Percentiles rank a stretch among this genome's conserved stretches.
Conservation (phyloP, 2,888 invertebrate genomes). For the Buathra laborator region DNA sequence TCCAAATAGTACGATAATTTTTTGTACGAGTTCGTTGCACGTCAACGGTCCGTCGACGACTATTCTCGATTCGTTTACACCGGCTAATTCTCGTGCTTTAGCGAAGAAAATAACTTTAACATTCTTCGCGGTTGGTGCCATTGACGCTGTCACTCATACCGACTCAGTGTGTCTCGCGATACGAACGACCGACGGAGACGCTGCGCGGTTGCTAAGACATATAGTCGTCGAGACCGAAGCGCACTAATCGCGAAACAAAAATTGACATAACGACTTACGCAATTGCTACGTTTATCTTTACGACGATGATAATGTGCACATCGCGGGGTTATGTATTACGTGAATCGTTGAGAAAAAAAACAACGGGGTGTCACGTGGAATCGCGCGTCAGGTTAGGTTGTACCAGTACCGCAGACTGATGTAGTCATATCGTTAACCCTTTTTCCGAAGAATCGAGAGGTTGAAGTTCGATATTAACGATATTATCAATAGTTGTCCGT, state of each 20-base stretch:
- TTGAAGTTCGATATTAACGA: neutral
- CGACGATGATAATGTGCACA: neutral
- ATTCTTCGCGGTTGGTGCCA: slow-evolving; percentile 9
- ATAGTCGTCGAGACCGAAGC: slow-evolving; percentile 32
- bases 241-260: slow-evolving; percentile 21
- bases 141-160: slow-evolving; percentile 64
- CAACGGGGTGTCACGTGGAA: slow-evolving; percentile 30
- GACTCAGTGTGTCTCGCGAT: slow-evolving; percentile 36
- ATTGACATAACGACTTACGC: slow-evolving; percentile 26
- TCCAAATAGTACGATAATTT: slow-evolving; percentile 88
- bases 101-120: slow-evolving; percentile 95
- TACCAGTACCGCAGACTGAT: slow-evolving; percentile 15
- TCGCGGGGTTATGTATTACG: slow-evolving; percentile 22
- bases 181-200: neutral
- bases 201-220: slow-evolving; percentile 10
- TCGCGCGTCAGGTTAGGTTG: slow-evolving; percentile 38
- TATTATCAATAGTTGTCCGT: neutral
- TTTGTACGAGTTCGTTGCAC: slow-evolving; percentile 87
- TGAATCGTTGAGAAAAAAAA: slow-evolving; percentile 19
- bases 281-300: slow-evolving; percentile 44
- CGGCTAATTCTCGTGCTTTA: slow-evolving; percentile 93
- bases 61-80: slow-evolving; percentile 87
- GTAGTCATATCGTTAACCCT: neutral
- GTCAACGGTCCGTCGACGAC: slow-evolving; percentile 86
- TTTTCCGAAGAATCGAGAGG: neutral